Percentiles rank a stretch among this genome's conserved stretches.
These are phyloP conservation scores for Drosophila mayaguana DNA, from an alignment of 2,888 invertebrate genomes.

Conservation along the genomic window DNA sequence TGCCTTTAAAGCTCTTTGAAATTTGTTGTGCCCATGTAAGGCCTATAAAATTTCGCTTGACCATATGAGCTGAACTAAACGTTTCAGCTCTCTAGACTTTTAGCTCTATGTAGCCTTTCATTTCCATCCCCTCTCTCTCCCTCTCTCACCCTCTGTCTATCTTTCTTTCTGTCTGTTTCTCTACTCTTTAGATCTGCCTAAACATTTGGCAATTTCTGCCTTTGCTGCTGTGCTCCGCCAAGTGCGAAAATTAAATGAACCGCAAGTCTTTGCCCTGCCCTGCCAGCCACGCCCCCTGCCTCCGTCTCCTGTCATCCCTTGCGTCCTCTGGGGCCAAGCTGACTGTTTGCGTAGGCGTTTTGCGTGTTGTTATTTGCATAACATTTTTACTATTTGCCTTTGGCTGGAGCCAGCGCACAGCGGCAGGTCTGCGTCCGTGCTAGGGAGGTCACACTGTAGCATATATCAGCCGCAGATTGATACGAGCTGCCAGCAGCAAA, in stretches of 20 bases:
- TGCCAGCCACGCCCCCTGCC: constrained; percentile 11
- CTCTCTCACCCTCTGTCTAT: not conserved
- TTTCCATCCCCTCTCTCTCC: not conserved
- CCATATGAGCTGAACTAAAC: constrained; percentile 5
- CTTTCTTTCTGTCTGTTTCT: not conserved
- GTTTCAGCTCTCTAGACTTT: constrained; percentile 4
- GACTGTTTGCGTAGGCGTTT: constrained; percentile 69
- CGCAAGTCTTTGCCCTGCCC: constrained; percentile 51
- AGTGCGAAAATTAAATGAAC: constrained; percentile 79
- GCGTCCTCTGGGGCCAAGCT: not conserved
- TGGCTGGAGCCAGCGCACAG: constrained; percentile 16
- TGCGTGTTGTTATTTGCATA: constrained; percentile 70
- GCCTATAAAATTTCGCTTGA: constrained; percentile 8
- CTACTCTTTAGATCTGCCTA: constrained; percentile 1
- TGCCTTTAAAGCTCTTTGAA: constrained; percentile 1
- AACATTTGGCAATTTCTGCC: constrained; percentile 8
- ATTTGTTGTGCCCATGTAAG: not conserved
- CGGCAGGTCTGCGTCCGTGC: not conserved
- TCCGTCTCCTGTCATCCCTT: no score
- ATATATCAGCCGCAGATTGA: constrained; percentile 20
- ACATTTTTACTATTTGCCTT: constrained; percentile 56
- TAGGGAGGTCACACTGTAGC: constrained; percentile 1
- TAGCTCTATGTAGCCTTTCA: constrained; percentile 1
- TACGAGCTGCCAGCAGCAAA: constrained; percentile 13
- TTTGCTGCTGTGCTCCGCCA: constrained; percentile 38